A percentile compares a stretch with the other conserved stretches of the same genome.
Evolutionary conservation across 53 echinoderm and acorn worm genomes (phyloP).

Genomic region (Zoroaster sp.): DNA sequence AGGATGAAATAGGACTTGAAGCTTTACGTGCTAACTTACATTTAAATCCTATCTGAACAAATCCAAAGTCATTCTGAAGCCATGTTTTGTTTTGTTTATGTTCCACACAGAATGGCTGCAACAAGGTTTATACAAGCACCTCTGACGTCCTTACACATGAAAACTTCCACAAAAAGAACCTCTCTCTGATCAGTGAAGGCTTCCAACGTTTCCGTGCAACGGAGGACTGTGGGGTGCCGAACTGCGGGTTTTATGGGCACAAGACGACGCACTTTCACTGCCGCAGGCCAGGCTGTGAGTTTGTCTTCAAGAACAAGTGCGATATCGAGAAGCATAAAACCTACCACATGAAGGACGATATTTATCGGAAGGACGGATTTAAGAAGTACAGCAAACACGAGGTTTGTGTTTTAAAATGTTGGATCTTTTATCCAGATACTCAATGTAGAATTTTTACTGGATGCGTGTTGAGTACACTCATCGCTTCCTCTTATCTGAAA

Average conservation of each 20-base stretch:
- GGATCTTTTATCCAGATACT: background rate
- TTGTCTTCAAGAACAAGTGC: constrained; percentile 99
- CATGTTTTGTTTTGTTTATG: background rate
- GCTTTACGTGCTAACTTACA: no score
- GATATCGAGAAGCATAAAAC: constrained; percentile 99
- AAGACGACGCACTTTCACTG: constrained; percentile 99
- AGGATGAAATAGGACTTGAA: no score
- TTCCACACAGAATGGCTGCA: constrained; percentile 73
- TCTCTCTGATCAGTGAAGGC: constrained; percentile 91
- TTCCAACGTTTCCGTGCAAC: constrained; percentile 99
- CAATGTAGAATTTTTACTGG: background rate
- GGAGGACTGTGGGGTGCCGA: constrained; percentile 88
- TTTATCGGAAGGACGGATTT: constrained; percentile 94
- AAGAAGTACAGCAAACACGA: constrained; percentile 99
- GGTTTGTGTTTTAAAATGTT: no score
- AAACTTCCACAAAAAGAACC: constrained; percentile 99
- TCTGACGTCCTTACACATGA: constrained; percentile 98
- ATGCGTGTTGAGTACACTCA: background rate
- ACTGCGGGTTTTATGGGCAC: constrained; percentile 93
- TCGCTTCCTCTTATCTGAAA: no score
- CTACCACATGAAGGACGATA: constrained; percentile 96
- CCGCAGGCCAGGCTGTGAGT: constrained; percentile 87
- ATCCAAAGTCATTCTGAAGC: background rate
- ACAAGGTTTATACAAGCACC: constrained; percentile 98
- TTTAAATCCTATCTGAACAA: no score